A percentile compares a stretch with the other conserved stretches of the same genome.
Evolutionary conservation across 2,888 invertebrate genomes (phyloP).

Genomic region (Pristionchus japonicus): DNA sequence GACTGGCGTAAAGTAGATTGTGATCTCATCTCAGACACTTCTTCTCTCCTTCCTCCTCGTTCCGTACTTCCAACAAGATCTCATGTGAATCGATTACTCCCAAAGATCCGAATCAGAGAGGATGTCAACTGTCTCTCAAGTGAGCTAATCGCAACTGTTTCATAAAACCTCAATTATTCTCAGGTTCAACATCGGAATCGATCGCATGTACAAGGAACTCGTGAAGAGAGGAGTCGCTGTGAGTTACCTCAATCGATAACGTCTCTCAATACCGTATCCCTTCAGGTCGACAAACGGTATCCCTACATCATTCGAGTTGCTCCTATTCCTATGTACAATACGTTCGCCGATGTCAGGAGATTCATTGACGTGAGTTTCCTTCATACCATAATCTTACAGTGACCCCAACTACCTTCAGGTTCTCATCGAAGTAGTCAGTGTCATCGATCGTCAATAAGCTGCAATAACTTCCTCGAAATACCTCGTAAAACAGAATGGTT

Average conservation of each 20-base stretch:
- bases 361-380: constrained; percentile 58
- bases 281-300: constrained; percentile 79
- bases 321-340: constrained; percentile 79
- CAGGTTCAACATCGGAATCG: constrained; percentile 76
- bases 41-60: constrained; percentile 58
- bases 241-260: constrained; percentile 63
- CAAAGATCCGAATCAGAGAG: constrained; percentile 77
- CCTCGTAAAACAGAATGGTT: too few species aligned
- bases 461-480: background rate
- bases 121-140: constrained; percentile 77
- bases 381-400: constrained; percentile 49
- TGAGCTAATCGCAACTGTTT: too few species aligned
- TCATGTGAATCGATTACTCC: constrained; percentile 78
- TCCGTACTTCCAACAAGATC: constrained; percentile 55
- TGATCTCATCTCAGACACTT: constrained; percentile 54
- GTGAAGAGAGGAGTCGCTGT: constrained; percentile 79
- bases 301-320: constrained; percentile 79
- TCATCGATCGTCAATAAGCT: background rate
- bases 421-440: background rate
- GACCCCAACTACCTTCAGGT: constrained; percentile 39
- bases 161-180: constrained; percentile 70
- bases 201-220: constrained; percentile 77
- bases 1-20: too few species aligned
- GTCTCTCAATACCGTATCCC: background rate
- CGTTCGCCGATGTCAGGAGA: constrained; percentile 73